Conservation (phyloP, 2,888 invertebrate species). For the Timema podura region DNA sequence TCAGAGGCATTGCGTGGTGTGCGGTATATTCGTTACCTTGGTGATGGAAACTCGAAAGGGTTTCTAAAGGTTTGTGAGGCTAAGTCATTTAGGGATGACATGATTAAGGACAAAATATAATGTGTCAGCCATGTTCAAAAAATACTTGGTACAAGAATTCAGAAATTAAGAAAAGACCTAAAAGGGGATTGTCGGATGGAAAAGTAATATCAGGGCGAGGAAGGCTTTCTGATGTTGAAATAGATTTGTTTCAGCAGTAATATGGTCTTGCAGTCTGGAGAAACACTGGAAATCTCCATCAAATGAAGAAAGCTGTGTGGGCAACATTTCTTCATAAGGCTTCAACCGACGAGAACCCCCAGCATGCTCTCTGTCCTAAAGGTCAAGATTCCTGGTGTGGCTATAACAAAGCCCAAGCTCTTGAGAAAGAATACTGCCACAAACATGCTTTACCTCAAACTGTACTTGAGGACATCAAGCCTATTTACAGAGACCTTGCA, state of each 20-base stretch:
- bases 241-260: not conserved
- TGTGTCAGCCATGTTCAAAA: too few species aligned
- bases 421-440: slow-evolving; percentile 18
- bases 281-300: not conserved
- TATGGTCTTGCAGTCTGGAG: not conserved
- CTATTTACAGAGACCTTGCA: slow-evolving; percentile 23
- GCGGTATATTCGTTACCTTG: too few species aligned
- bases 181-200: too few species aligned
- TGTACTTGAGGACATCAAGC: slow-evolving; percentile 26
- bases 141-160: too few species aligned
- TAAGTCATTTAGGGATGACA: too few species aligned
- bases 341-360: slow-evolving; percentile 24
- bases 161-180: too few species aligned
- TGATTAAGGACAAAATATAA: too few species aligned
- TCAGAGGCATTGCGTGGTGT: too few species aligned
- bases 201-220: too few species aligned
- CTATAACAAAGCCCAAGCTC: slow-evolving; percentile 17
- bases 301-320: slow-evolving; percentile 19
- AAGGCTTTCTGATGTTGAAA: not conserved
- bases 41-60: too few species aligned
- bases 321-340: slow-evolving; percentile 20
- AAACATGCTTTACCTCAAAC: slow-evolving; percentile 20
- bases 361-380: slow-evolving; percentile 19
- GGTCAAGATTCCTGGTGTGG: slow-evolving; percentile 26
- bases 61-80: too few species aligned